These are phyloP conservation scores for Apis dorsata DNA, from an alignment of 1,140 invertebrate genomes.

Conservation along the genomic window DNA sequence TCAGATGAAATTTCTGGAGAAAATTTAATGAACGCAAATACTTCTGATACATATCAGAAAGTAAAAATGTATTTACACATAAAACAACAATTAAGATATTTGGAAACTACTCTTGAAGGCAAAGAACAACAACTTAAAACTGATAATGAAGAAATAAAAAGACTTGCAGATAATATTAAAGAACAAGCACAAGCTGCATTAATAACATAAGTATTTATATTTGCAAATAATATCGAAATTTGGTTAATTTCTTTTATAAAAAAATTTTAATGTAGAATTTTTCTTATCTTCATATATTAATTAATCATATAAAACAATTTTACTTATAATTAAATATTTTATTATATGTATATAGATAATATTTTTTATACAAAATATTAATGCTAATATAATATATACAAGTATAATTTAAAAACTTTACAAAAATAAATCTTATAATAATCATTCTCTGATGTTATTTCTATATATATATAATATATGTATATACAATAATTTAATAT, in stretches of 20 bases:
- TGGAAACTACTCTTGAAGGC: conserved; percentile 62
- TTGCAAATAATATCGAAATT: conserved; percentile 21
- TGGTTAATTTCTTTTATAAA: neutral
- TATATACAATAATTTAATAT: neutral
- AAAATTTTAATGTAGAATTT: conserved; percentile 1
- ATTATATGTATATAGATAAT: neutral
- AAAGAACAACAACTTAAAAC: conserved; percentile 61
- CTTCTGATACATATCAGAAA: conserved; percentile 68
- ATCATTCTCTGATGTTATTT: neutral
- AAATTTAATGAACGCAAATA: conserved; percentile 51
- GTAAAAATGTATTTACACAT: conserved; percentile 70
- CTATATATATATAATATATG: neutral
- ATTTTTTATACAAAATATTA: conserved; percentile 12
- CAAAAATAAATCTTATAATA: conserved; percentile 50
- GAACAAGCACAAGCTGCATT: conserved; percentile 74
- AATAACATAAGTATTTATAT: conserved; percentile 42
- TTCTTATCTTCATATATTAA: neutral
- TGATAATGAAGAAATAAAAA: conserved; percentile 67
- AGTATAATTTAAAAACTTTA: conserved; percentile 7
- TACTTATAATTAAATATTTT: neutral
- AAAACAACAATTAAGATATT: conserved; percentile 67
- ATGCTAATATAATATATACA: neutral
- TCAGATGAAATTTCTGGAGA: conserved; percentile 47
- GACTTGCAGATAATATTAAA: conserved; percentile 72
- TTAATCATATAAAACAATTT: conserved; percentile 16